Percentiles rank a stretch among this genome's conserved stretches.
Evolutionary conservation across 2,888 invertebrate species (phyloP).

Genomic region (Euphydryas editha): DNA sequence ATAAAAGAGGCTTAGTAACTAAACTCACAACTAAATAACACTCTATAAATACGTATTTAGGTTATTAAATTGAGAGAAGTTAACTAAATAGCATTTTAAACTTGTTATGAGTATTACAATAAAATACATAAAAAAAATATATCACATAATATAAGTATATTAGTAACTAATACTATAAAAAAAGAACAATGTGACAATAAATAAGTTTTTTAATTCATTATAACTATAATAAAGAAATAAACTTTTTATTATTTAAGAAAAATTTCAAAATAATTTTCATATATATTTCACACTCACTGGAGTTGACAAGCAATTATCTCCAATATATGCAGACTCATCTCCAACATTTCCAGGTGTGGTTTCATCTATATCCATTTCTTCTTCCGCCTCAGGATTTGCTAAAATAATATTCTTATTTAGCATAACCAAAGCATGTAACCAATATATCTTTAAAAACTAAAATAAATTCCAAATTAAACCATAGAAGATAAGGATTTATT

Average conservation of each 20-base stretch:
- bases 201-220: no score
- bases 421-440: neutral
- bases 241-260: neutral
- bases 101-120: no score
- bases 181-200: no score
- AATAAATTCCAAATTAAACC: neutral
- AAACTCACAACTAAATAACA: no score
- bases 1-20: no score
- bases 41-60: neutral
- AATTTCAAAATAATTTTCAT: neutral
- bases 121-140: no score
- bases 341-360: slow-evolving; percentile 64
- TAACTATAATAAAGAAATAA: neutral
- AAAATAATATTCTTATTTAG: neutral
- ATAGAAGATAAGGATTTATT: neutral
- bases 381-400: slow-evolving; percentile 68
- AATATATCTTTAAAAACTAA: neutral
- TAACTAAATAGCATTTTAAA: no score
- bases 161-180: no score
- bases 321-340: slow-evolving; percentile 76
- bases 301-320: slow-evolving; percentile 79
- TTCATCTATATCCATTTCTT: slow-evolving; percentile 80
- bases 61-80: no score
- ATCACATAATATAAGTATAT: no score
- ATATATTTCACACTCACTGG: slow-evolving; percentile 68